Evolutionary conservation across 92 coral and sea anemone genomes (phyloP), one percentile per base, ranked within the genome.

Genomic region (Anthopleura xanthogrammica): DNA sequence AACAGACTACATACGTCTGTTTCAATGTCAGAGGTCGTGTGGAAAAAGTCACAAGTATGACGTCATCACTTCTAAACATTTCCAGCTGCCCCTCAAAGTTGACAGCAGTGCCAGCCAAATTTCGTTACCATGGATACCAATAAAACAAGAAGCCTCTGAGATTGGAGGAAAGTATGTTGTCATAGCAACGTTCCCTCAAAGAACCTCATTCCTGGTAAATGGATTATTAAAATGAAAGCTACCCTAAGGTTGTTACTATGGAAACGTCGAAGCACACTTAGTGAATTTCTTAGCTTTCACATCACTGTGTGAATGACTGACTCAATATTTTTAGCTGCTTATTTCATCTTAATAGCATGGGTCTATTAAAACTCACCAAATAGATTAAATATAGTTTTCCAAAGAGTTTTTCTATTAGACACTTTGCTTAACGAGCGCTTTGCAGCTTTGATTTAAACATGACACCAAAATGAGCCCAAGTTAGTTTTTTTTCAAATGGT

Each of bases 381-480:
- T 54, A 11, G 58, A 54, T 54, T 11, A 5, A 19, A 62, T 14
- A 62, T 0, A 0, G 12, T 20, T 19, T 62, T 68, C 1, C 5
- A 29, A 29, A 12, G 41, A 68, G 29, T 62, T 62, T 62, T 22
- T n/a, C 70, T 62, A 62, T 62, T 19, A 5, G 12, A 20, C 39
- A 20, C 29, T 62, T 68, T 68, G 14, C 19, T 68, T 68, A 23
- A 36, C 74, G 74, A 68, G 74, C 16, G 41, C 41, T 68, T 68
- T 23, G 70, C 11, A 68, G 74, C 74, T 68, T 68, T 68, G 74
- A 36, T 68, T 68, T 68, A 68, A 68, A 29, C 36, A 68, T 68
- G 74, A 68, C 74, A 68, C 24, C 70, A 20, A 62, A 62, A 23
- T 62, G 36, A 23, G 12, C 0, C 70, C 36, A 5, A 62, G 70